These are phyloP conservation scores for Icerya purchasi DNA, from an alignment of 2,888 invertebrate species.

Conservation along the genomic window DNA sequence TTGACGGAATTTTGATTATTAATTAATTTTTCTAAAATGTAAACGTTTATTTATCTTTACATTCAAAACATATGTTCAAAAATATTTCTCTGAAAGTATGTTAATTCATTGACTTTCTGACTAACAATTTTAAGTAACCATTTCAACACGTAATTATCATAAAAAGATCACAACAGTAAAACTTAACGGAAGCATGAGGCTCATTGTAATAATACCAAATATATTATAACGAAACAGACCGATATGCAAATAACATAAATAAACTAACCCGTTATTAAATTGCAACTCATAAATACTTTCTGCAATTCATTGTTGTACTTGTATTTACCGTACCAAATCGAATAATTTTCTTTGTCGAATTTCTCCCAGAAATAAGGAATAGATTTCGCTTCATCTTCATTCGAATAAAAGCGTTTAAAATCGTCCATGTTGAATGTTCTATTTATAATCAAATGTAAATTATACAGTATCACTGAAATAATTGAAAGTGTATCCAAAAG, in stretches of 20 bases:
- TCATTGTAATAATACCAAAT: too few relatives aligned
- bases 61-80: neutral
- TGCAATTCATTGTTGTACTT: conserved; percentile 81
- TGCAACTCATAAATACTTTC: conserved; percentile 94
- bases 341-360: conserved; percentile 87
- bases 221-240: too few relatives aligned
- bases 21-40: neutral
- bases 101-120: too few relatives aligned
- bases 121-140: too few relatives aligned
- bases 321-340: conserved; percentile 94
- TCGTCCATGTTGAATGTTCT: conserved; percentile 86
- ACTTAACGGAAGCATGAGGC: too few relatives aligned
- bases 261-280: conserved; percentile 63
- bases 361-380: conserved; percentile 97
- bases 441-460: too few relatives aligned
- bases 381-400: conserved; percentile 79
- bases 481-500: too few relatives aligned
- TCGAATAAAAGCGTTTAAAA: conserved; percentile 92
- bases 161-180: too few relatives aligned
- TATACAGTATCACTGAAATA: too few relatives aligned
- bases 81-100: too few relatives aligned
- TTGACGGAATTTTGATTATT: too few relatives aligned
- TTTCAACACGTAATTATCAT: too few relatives aligned
- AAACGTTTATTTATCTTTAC: conserved; percentile 2
- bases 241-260: conserved; percentile 1